Conservation (phyloP, 2,797 vertebrate species). For the Chrysocyon brachyurus region DNA sequence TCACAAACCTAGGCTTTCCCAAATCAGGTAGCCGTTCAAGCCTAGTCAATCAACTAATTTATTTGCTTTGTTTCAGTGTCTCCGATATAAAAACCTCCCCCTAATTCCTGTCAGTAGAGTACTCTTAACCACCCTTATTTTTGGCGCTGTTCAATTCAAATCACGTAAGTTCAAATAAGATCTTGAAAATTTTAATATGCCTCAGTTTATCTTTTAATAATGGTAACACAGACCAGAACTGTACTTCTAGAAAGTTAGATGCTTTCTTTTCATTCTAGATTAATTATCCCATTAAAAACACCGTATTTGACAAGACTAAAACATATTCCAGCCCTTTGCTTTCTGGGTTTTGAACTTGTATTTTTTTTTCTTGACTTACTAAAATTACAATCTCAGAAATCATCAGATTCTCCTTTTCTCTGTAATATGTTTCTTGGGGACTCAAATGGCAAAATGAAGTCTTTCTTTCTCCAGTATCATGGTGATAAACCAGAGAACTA, state of each 20-base stretch:
- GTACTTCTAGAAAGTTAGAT: background rate
- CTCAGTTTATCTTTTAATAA: background rate
- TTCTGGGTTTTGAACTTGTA: background rate
- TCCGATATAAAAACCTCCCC: background rate
- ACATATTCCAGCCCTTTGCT: background rate
- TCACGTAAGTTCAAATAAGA: background rate
- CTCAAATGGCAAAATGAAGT: background rate
- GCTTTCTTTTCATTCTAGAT: background rate
- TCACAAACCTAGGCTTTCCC: background rate
- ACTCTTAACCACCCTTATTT: background rate
- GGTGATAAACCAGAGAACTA: background rate
- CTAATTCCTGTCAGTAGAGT: background rate
- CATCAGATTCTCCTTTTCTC: background rate
- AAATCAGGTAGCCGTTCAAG: background rate
- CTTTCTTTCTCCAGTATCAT: background rate
- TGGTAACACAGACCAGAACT: background rate
- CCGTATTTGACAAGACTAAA: background rate
- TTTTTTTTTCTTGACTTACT: background rate
- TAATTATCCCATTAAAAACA: background rate
- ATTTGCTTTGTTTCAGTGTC: background rate
- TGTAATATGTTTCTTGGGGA: constrained; percentile 6
- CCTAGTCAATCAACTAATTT: background rate
- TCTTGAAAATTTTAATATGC: background rate
- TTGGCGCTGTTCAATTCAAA: background rate
- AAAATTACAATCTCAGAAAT: background rate